Evolutionary conservation across 2,797 vertebrate species (phyloP).

Genomic region (Hyperoplus immaculatus): DNA sequence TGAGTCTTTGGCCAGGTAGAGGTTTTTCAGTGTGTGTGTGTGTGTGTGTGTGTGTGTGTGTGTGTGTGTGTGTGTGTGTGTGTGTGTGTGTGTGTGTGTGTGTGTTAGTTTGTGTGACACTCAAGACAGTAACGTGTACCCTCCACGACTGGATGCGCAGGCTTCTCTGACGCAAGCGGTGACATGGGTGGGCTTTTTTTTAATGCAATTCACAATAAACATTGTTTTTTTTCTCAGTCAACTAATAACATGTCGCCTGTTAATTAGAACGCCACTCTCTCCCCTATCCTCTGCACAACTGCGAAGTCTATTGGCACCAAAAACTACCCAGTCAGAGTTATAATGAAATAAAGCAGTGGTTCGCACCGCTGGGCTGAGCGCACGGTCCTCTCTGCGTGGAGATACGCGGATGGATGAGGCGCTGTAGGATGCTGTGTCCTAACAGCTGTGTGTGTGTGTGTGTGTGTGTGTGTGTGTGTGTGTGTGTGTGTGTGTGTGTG

Average conservation of each 20-base stretch:
- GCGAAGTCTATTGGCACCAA: slow-evolving; percentile 22
- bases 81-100: slow-evolving; percentile 14
- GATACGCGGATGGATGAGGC: slow-evolving; percentile 26
- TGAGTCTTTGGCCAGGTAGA: neutral
- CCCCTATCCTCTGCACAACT: neutral
- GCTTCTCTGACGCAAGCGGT: slow-evolving; percentile 59
- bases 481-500: too few relatives aligned
- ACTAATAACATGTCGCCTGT: neutral
- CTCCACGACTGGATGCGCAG: slow-evolving; percentile 38
- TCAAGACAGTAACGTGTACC: slow-evolving; percentile 6
- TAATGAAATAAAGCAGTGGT: slow-evolving; percentile 32
- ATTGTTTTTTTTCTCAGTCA: neutral
- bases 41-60: too few relatives aligned
- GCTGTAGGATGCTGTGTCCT: slow-evolving; percentile 18
- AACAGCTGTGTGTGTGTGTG: neutral
- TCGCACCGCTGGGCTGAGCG: slow-evolving; percentile 56
- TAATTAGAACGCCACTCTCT: neutral
- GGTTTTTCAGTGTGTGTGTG: neutral
- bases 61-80: neutral
- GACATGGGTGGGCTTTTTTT: slow-evolving; percentile 38
- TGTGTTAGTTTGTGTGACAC: slow-evolving; percentile 1
- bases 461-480: too few relatives aligned
- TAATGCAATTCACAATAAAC: neutral
- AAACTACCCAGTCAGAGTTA: slow-evolving; percentile 40
- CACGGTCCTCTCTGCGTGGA: slow-evolving; percentile 16